Evolutionary conservation across 2,888 invertebrate species (phyloP).

Genomic region (Hofmannophila pseudospretella): DNA sequence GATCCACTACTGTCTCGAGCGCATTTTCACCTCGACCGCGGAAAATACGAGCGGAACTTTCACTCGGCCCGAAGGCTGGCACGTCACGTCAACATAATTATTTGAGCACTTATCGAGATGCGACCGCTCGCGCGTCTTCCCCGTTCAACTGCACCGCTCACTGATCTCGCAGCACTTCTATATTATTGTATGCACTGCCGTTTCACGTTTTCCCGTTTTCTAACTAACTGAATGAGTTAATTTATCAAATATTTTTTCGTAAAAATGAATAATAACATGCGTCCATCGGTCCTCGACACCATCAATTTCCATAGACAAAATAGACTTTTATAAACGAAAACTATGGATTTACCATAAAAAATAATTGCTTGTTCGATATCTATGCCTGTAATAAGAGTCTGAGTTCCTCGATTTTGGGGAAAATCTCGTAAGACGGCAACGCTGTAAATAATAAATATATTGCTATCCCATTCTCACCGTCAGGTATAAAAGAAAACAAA

Average conservation of each 20-base stretch:
- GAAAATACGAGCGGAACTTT: conserved; percentile 41
- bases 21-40: conserved; percentile 40
- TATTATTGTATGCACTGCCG: background rate
- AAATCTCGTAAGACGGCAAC: too few relatives aligned
- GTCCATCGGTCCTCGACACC: conserved; percentile 34
- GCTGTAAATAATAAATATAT: too few relatives aligned
- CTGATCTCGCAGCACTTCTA: too few relatives aligned
- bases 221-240: background rate
- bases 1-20: conserved; percentile 29
- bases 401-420: too few relatives aligned
- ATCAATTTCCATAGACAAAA: too few relatives aligned
- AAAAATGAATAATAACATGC: conserved; percentile 45
- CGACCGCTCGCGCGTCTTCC: conserved; percentile 26
- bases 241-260: conserved; percentile 3
- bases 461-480: too few relatives aligned
- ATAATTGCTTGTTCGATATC: too few relatives aligned
- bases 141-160: too few relatives aligned
- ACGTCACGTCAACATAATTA: conserved; percentile 64
- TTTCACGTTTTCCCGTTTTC: background rate
- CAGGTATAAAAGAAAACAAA: too few relatives aligned
- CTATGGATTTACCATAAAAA: too few relatives aligned
- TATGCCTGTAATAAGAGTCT: too few relatives aligned
- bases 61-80: conserved; percentile 52
- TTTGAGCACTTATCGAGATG: conserved; percentile 46
- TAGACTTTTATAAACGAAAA: too few relatives aligned